These are phyloP conservation scores for Zoroaster sp. DNA, from an alignment of 53 echinoderm and acorn worm species.

Conservation along the genomic window DNA sequence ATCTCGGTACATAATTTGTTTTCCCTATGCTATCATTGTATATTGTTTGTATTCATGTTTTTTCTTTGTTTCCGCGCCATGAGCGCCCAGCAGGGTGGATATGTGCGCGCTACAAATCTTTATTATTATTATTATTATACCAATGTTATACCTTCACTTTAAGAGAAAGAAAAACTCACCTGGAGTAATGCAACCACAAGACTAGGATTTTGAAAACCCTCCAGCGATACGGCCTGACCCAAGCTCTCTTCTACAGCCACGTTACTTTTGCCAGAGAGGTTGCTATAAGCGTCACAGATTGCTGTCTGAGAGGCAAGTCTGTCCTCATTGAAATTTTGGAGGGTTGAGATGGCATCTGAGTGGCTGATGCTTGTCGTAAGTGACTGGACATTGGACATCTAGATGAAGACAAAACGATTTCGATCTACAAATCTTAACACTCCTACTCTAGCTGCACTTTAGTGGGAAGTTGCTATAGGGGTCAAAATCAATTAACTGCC, in stretches of 20 bases:
- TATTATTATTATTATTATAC: background rate
- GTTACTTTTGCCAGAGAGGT: background rate
- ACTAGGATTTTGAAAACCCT: constrained; percentile 65
- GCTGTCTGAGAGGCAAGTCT: constrained; percentile 38
- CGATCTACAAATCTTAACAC: too few relatives aligned
- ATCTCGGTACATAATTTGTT: too few relatives aligned
- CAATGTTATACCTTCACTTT: background rate
- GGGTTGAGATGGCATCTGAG: constrained; percentile 17
- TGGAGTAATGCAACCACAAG: constrained; percentile 57
- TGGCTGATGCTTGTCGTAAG: background rate
- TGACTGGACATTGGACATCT: constrained; percentile 29
- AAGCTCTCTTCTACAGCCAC: background rate
- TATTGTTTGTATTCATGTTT: too few relatives aligned
- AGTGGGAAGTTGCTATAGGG: too few relatives aligned
- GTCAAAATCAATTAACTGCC: too few relatives aligned
- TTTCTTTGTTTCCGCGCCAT: too few relatives aligned
- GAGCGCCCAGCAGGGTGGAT: too few relatives aligned
- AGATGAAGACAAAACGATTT: background rate
- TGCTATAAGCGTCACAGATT: constrained; percentile 34
- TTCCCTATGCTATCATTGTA: too few relatives aligned
- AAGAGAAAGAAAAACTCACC: background rate
- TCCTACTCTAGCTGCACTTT: too few relatives aligned
- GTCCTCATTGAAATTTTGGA: constrained; percentile 13
- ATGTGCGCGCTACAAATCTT: too few relatives aligned
- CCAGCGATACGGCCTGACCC: background rate